These are phyloP conservation scores for Hylaeus anthracinus DNA, from an alignment of 1,140 invertebrate genomes.

Conservation along the genomic window DNA sequence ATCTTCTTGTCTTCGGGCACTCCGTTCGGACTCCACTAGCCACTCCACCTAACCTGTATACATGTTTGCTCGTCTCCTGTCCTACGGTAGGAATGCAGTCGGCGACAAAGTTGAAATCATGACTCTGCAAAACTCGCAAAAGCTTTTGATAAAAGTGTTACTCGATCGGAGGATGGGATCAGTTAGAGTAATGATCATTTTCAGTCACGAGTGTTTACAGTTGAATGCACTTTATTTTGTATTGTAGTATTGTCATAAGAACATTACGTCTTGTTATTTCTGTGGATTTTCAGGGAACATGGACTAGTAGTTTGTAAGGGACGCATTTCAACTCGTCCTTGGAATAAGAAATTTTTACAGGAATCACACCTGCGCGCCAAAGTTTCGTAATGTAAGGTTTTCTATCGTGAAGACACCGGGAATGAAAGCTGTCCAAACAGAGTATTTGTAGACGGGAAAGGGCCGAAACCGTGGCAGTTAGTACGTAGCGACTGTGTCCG, in stretches of 20 bases:
- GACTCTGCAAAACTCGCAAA: conserved; percentile 70
- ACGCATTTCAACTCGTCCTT: too few species aligned
- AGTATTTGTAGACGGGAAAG: conserved; percentile 45
- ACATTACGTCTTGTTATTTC: conserved; percentile 50
- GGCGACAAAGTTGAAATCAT: conserved; percentile 73
- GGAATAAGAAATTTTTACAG: too few species aligned
- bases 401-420: conserved; percentile 32
- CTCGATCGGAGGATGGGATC: conserved; percentile 29
- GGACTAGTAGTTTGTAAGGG: too few species aligned
- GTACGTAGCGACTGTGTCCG: conserved; percentile 56
- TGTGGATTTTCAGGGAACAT: conserved; percentile 8
- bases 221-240: conserved; percentile 39
- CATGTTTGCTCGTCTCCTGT: conserved; percentile 57
- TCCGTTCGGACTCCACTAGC: conserved; percentile 35
- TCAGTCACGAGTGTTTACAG: conserved; percentile 34
- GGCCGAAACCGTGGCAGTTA: conserved; percentile 34
- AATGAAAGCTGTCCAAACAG: conserved; percentile 61
- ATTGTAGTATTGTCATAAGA: conserved; percentile 49
- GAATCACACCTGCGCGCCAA: background rate
- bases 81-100: conserved; percentile 60
- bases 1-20: conserved; percentile 44
- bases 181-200: conserved; percentile 53
- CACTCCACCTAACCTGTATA: conserved; percentile 49
- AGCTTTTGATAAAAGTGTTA: conserved; percentile 75
- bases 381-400: conserved; percentile 14